Evolutionary conservation across 2,113 vertebrate genomes (phyloP).

Genomic region (Dinomys branickii): DNA sequence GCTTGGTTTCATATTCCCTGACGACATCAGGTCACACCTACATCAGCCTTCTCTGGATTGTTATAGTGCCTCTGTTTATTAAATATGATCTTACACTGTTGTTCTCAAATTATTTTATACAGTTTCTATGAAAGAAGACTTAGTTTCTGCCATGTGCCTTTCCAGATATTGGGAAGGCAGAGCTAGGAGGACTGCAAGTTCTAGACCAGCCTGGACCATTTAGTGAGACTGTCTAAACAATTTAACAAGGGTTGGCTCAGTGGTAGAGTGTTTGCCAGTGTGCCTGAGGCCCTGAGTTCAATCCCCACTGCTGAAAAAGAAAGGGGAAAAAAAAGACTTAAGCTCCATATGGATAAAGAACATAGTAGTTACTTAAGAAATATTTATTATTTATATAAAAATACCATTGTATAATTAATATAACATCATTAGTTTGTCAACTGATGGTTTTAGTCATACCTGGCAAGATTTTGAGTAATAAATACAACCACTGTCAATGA

Average conservation of each 20-base stretch:
- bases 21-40: not conserved
- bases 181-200: not conserved
- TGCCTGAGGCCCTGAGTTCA: not conserved
- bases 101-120: constrained; percentile 11
- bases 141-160: not conserved
- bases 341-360: not conserved
- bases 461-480: not conserved
- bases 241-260: not conserved
- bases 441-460: not conserved
- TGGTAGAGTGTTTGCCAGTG: not conserved
- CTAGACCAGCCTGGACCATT: not conserved
- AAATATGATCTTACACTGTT: not conserved
- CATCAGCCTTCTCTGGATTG: not conserved
- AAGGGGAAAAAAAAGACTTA: not conserved
- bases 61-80: not conserved
- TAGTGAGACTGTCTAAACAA: not conserved
- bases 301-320: not conserved
- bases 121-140: not conserved
- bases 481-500: not conserved
- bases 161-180: not conserved
- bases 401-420: not conserved
- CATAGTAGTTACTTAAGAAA: not conserved
- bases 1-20: not conserved
- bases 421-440: not conserved
- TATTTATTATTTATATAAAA: not conserved